Conservation (phyloP, 2,797 vertebrate genomes). For the Amphiprion clarkii region DNA sequence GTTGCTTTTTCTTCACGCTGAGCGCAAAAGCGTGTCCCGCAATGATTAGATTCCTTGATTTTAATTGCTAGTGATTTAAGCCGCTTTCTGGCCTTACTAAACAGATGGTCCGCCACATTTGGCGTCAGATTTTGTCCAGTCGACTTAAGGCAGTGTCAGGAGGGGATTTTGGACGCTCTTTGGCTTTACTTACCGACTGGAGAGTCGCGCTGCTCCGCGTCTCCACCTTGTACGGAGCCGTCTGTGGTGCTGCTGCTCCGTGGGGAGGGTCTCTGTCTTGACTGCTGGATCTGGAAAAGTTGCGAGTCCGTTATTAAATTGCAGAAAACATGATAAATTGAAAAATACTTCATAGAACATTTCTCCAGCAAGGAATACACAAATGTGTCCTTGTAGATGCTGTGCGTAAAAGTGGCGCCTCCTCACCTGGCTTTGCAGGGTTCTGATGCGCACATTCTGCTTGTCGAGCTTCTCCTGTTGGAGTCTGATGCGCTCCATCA, state of each 20-base stretch:
- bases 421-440: conserved; percentile 91
- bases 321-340: background rate
- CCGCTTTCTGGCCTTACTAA: conserved; percentile 51
- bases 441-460: conserved; percentile 92
- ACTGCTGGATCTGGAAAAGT: conserved; percentile 76
- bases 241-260: conserved; percentile 50
- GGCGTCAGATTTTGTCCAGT: conserved; percentile 55
- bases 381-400: background rate
- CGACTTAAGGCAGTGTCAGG: conserved; percentile 54
- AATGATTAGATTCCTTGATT: conserved; percentile 62
- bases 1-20: conserved; percentile 39
- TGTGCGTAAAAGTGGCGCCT: background rate
- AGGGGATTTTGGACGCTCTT: conserved; percentile 50
- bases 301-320: background rate
- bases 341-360: background rate
- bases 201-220: conserved; percentile 79
- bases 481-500: conserved; percentile 90
- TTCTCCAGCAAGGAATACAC: too few species aligned
- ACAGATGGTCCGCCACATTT: conserved; percentile 75
- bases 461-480: conserved; percentile 97
- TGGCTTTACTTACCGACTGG: conserved; percentile 78
- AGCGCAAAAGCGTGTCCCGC: conserved; percentile 32
- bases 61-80: conserved; percentile 78
- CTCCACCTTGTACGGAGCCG: conserved; percentile 35
- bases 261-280: conserved; percentile 60